phyloP scores from a whole-genome alignment of 2,797 vertebrate species.

The Chaetophractus vellerosus region DNA sequence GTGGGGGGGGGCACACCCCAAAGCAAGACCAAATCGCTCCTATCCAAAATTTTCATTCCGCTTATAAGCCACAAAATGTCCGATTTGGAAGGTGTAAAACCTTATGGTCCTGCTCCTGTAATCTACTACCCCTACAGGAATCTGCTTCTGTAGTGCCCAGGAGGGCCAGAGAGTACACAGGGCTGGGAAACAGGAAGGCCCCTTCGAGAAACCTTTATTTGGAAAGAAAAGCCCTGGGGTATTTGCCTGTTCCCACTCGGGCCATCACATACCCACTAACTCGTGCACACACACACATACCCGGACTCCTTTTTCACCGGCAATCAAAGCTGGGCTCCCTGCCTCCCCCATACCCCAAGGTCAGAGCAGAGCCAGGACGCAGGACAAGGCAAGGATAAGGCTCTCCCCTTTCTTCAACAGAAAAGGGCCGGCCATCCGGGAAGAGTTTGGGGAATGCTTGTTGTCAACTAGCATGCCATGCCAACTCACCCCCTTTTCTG shows the following conservation, averaged over 20 bases:
- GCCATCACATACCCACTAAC: neutral
- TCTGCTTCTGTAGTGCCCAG: neutral
- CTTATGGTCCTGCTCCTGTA: neutral
- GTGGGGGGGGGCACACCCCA: neutral
- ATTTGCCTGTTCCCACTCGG: neutral
- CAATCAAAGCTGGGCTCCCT: neutral
- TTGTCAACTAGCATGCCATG: neutral
- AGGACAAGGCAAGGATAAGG: neutral
- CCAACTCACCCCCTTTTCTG: neutral
- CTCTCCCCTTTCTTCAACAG: neutral
- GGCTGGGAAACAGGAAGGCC: neutral
- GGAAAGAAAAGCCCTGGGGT: neutral
- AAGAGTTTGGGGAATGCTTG: neutral
- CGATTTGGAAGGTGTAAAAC: neutral
- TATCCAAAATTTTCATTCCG: slow-evolving; percentile 56
- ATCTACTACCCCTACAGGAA: neutral
- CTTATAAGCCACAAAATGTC: slow-evolving; percentile 55
- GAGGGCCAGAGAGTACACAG: neutral
- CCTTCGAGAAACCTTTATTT: slow-evolving; percentile 40
- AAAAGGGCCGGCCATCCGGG: neutral
- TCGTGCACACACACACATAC: neutral
- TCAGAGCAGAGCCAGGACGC: neutral
- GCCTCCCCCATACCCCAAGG: neutral
- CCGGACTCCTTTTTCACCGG: neutral
- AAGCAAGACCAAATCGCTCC: slow-evolving; percentile 23